Conservation (phyloP, 2,888 invertebrate species). For the Lampropteryx suffumata region DNA sequence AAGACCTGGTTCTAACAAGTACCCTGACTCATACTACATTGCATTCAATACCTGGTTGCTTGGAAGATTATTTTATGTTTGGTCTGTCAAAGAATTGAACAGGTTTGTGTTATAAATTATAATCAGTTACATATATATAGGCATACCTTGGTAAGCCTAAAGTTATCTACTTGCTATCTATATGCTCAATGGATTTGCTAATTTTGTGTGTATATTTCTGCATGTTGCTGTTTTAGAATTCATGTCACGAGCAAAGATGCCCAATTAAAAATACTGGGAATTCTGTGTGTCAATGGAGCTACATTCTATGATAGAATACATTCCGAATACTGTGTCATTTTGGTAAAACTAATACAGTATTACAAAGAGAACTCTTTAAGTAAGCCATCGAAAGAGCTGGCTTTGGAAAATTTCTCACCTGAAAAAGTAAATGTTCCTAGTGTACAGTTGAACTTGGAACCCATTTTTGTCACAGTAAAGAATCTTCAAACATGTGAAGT, state of each 20-base stretch:
- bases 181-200: no score
- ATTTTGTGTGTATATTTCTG: no score
- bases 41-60: conserved; percentile 86
- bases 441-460: conserved; percentile 65
- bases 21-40: conserved; percentile 72
- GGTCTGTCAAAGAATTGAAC: conserved; percentile 77
- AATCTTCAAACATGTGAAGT: conserved; percentile 58
- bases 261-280: conserved; percentile 80
- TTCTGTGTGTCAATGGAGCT: conserved; percentile 75
- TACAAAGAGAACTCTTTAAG: conserved; percentile 51
- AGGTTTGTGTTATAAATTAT: conserved; percentile 71
- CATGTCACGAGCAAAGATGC: conserved; percentile 78
- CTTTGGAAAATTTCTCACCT: conserved; percentile 73
- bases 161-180: no score
- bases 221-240: conserved; percentile 57
- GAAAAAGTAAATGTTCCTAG: conserved; percentile 61
- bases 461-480: conserved; percentile 64
- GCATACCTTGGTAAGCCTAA: no score
- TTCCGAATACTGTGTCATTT: conserved; percentile 70
- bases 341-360: conserved; percentile 68
- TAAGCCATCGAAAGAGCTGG: conserved; percentile 36
- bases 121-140: no score
- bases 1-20: conserved; percentile 63
- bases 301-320: conserved; percentile 75
- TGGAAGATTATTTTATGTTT: conserved; percentile 85